Percentiles rank a stretch among this genome's conserved stretches.
Evolutionary conservation across 2,113 vertebrate species (phyloP).

Genomic region (Origma solitaria): DNA sequence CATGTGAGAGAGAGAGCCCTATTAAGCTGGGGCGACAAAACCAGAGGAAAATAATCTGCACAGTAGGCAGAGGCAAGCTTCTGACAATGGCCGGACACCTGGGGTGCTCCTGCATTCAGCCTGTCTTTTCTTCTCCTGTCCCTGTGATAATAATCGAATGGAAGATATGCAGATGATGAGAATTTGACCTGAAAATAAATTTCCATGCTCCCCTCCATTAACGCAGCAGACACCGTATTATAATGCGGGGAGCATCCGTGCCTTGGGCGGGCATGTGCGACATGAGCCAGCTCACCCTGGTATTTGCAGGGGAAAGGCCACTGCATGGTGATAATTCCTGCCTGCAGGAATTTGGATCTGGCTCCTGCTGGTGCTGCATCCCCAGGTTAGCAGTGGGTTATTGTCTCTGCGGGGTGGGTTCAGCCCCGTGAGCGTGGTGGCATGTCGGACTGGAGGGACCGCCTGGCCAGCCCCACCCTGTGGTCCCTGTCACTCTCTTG

Average conservation of each 20-base stretch:
- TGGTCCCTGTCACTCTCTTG: rapidly evolving
- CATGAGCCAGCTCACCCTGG: not conserved
- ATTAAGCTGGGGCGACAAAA: not conserved
- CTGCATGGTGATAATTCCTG: not conserved
- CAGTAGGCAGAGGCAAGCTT: not conserved
- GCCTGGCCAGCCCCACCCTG: not conserved
- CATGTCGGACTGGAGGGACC: not conserved
- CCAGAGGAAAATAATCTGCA: conserved; percentile 32
- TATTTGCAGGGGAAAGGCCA: not conserved
- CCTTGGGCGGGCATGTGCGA: not conserved
- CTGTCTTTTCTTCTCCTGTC: conserved; percentile 25
- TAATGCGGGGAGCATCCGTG: not conserved
- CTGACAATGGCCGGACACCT: conserved; percentile 40
- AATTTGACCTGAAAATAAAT: conserved; percentile 52
- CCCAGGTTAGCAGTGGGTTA: not conserved
- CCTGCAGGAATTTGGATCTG: not conserved
- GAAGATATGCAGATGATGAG: conserved; percentile 37
- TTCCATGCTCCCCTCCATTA: not conserved
- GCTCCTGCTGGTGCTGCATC: not conserved
- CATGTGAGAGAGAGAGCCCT: not conserved
- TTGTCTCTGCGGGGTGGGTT: not conserved
- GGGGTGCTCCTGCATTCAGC: conserved; percentile 9
- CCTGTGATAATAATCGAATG: not conserved
- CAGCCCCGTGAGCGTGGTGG: rapidly evolving
- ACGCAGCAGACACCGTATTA: not conserved